phyloP scores from a whole-genome alignment of 2,113 vertebrate genomes.

The Sigmodon hispidus region DNA sequence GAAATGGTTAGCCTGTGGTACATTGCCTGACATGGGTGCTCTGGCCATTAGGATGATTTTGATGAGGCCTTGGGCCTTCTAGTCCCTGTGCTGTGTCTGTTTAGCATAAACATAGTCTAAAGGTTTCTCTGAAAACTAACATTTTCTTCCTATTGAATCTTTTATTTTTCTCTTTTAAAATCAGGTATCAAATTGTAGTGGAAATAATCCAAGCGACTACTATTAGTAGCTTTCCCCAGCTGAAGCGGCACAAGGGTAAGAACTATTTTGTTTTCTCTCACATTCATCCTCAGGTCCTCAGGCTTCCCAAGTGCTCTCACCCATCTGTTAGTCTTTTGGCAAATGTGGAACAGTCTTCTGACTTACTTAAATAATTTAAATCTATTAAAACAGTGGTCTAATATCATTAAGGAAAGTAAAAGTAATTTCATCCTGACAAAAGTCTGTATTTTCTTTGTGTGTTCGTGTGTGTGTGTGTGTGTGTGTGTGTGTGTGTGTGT shows the following conservation, averaged over 20 bases:
- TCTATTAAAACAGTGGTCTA: slow-evolving; percentile 8
- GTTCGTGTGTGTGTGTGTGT: neutral
- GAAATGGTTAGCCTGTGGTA: accelerated
- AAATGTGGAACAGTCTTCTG: neutral
- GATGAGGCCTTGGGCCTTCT: neutral
- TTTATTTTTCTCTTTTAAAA: slow-evolving; percentile 74
- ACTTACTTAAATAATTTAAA: neutral
- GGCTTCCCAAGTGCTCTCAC: neutral
- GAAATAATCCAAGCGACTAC: slow-evolving; percentile 99
- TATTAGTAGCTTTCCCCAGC: slow-evolving; percentile 96
- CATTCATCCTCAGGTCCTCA: accelerated
- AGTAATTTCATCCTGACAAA: neutral
- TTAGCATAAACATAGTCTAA: neutral
- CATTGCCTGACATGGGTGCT: neutral
- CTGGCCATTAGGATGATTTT: neutral
- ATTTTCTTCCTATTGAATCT: slow-evolving; percentile 39
- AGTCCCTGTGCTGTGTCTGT: neutral
- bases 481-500: neutral
- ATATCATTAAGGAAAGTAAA: slow-evolving; percentile 21
- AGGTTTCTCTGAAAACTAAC: neutral
- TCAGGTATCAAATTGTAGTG: slow-evolving; percentile 98
- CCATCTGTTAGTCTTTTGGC: neutral
- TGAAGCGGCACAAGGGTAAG: slow-evolving; percentile 98
- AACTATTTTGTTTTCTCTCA: slow-evolving; percentile 48
- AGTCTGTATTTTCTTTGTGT: neutral